Evolutionary conservation across 1,140 invertebrate species (phyloP), one percentile per base, ranked within the genome.

Genomic region (Caenorhabditis brenneri): DNA sequence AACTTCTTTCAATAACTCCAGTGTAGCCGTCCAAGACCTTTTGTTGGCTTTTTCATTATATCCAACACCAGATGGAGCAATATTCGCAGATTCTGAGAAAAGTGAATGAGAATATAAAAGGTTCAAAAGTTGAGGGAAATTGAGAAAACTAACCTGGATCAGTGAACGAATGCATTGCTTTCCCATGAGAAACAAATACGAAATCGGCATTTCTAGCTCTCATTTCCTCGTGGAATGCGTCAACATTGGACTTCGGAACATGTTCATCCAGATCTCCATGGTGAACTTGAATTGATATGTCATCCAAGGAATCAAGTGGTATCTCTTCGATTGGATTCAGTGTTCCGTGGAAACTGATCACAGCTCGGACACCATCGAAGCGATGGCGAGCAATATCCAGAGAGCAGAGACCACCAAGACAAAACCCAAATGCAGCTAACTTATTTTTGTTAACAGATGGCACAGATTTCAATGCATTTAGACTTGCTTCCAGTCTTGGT

Each of bases 281-380:
- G 53, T 87, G 88, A 51, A 89, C 82, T 53, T 89, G 58, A 48
- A 89, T 31, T 6, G 27, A 29, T 24, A 60, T 33, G 9, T 36
- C 15, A n/a, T 84, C 29, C 24, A 89, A 81, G 15, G 60, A 82
- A 16, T 82, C 82, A n/a, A 83, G 24, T 31, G 82, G 19, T 10
- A 51, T 29, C 36, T 80, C 87, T n/a, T 58, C 60, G 9, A 88
- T 51, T 7, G 89, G 86, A 1, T 5, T 51, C 15, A 90, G 74
- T 29, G 88, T 55, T 33, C 88, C 89, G 69, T 89, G 88, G 46
- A 89, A 89, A 55, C 88, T 89, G 19, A 89, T 88, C 48, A 84
- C 88, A 9, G 84, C 87, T 27, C 39, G 42, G 31, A 89, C 29
- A 3, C 74, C 87, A 42, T 87, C 19, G 24, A 33, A 60, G 19